Base-by-base conservation (phyloP, 2,888 invertebrate species). In the Pherbina coryleti region DNA sequence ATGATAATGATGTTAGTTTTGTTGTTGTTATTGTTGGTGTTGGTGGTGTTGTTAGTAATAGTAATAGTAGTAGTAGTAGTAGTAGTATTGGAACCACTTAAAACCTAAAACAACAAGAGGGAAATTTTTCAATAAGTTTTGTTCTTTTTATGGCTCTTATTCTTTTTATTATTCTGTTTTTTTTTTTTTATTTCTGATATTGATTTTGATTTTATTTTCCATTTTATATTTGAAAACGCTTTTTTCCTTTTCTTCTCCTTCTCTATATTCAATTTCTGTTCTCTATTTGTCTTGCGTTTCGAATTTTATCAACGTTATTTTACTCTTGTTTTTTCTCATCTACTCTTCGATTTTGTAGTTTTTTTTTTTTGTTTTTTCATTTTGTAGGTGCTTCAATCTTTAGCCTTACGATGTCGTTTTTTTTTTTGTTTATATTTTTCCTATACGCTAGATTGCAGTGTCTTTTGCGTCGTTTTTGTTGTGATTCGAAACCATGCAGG, bases 401-500 rank as follows among this genome's bases (percentile, higher is more conserved):
- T 79, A 76, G 60, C 75, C 60, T 51, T 73, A 62, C 25, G 31
- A 34, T 57, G 34, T 53, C 19, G 55, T 28, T 49, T 62, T 51
- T 44, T 49, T 77, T 22, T 79, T 69, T 25, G 60, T 78, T 73
- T 72, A 31, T 75, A 64, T 75, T 5, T 77, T 53, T 67, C 44
- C 70, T 71, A 62, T 62, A 71, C 9, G 51, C 34, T 72, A 55
- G 22, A 37, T n/a, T 51, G 60, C 22, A 62, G 73, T 73, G 34
- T 62, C 74, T 75, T 77, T 75, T 79, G 74, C 64, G 77, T 66
- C 69, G 71, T 55, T 71, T 37, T 76, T 79, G 76, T 78, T 77
- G 67, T 77, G 19, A 77, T 78, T 79, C 72, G 69, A 79, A 78
- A 79, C 67, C 73, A 64, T 79, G 79, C 79, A 79, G 79, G 79